Evolutionary conservation across 2,888 invertebrate genomes (phyloP).

Genomic region (Drosophila engyochracea): DNA sequence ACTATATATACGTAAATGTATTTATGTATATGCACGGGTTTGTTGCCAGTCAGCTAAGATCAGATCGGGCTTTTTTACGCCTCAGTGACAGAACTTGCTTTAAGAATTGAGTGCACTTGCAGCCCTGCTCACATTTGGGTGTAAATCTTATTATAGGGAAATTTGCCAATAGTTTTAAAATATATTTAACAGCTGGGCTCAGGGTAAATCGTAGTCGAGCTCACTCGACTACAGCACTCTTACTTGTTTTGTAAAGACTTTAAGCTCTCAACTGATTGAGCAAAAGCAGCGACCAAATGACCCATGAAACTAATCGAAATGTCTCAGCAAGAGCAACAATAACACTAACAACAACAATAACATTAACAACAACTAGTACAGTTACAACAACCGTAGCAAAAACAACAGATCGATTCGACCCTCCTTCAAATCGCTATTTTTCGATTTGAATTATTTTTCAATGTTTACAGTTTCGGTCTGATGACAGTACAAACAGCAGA

Average conservation of each 20-base stretch:
- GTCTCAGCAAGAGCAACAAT: slow-evolving; percentile 25
- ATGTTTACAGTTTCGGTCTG: slow-evolving; percentile 55
- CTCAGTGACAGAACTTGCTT: too few species aligned
- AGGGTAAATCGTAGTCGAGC: too few species aligned
- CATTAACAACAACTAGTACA: not conserved
- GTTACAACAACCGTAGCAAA: slow-evolving; percentile 17
- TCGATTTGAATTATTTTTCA: slow-evolving; percentile 23
- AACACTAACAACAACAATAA: slow-evolving; percentile 10
- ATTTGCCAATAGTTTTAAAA: too few species aligned
- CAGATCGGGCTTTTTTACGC: too few species aligned
- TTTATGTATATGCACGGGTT: too few species aligned
- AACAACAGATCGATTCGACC: slow-evolving; percentile 10
- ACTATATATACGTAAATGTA: too few species aligned
- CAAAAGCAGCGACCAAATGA: slow-evolving; percentile 15
- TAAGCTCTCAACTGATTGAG: slow-evolving; percentile 46
- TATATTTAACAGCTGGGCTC: too few species aligned
- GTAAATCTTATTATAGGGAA: too few species aligned
- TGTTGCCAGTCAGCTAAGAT: too few species aligned
- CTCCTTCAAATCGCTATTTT: slow-evolving; percentile 11
- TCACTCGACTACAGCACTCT: too few species aligned
- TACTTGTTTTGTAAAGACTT: slow-evolving; percentile 12
- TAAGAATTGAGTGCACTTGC: too few species aligned
- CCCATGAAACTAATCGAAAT: slow-evolving; percentile 55
- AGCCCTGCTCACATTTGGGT: too few species aligned
- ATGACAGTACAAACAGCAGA: slow-evolving; percentile 12